Evolutionary conservation across 1,140 invertebrate genomes (phyloP).

Genomic region (Macrosteles quadrilineatus): DNA sequence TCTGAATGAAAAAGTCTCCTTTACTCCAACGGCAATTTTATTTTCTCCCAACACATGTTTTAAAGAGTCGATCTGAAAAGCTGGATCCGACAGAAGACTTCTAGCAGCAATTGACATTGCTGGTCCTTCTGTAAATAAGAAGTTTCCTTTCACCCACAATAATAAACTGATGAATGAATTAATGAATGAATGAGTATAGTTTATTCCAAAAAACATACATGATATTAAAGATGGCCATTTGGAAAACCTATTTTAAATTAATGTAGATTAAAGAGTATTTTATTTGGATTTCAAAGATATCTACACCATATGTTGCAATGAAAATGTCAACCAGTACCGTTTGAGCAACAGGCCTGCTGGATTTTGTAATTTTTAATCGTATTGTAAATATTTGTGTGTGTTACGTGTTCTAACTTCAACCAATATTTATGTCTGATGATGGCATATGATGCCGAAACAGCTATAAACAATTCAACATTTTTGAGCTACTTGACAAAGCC

Average conservation of each 20-base stretch:
- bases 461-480: no score
- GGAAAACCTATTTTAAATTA: not conserved
- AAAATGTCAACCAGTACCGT: no score
- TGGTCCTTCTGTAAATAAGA: not conserved
- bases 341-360: no score
- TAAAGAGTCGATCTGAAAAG: not conserved
- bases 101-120: not conserved
- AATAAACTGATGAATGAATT: not conserved
- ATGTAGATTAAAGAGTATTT: no score
- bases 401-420: no score
- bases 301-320: no score
- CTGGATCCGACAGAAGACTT: constrained; percentile 20
- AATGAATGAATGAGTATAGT: not conserved
- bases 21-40: not conserved
- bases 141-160: not conserved
- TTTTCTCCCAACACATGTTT: constrained; percentile 11
- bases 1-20: constrained; percentile 4
- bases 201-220: not conserved
- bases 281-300: no score
- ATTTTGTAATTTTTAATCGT: no score
- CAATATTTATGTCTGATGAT: no score
- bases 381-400: no score
- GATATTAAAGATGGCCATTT: not conserved
- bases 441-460: no score
- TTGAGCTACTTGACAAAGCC: no score